Base-by-base conservation (phyloP, 2,113 vertebrate genomes). In the Melanerpes formicivorus region DNA sequence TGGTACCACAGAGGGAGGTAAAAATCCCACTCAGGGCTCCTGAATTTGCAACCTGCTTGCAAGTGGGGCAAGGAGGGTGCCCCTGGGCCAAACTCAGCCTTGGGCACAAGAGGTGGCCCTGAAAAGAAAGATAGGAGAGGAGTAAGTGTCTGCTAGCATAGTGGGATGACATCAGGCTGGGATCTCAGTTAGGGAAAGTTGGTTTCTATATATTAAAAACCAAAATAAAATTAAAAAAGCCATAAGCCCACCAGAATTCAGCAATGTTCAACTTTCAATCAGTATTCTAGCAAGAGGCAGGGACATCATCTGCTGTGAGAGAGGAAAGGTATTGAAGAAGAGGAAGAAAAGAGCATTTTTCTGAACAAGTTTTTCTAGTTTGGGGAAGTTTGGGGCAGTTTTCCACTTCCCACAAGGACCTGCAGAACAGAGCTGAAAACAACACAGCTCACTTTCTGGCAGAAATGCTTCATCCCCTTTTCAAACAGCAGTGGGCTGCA, bases 381-480 rank as follows among this genome's bases (percentile, higher is more conserved):
- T 87, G 0, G 52, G 52, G 77, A 80, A 88, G 21, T 58, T 66
- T 66, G 10, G 40, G 64, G 65, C 62, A 67, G 58, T 56, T 79
- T 82, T 72, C 14, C 52, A 5, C 50, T 83, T 87, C 58, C 37
- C n/a, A 56, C 23, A n/a, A 59, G 62, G 80, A 32, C 12, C 26
- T 1, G 0, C 1, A 37, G 72, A 56, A 54, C 0, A 3, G 34
- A 69, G 76, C 11, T 15, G 48, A 42, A 73, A 71, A 75, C n/a
- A 46, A 5, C 40, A 3, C 0, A 0, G 40, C 29, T 42, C 14
- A 0, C 6, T 63, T 42, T 27, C n/a, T 50, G 21, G 23, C 21
- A 29, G 10, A 76, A 91, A 80, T 3, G 14, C 56, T 60, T 58
- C 60, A 34, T 21, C 5, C 11, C 9, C 9, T 76, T 76, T 79